Evolutionary conservation across 2,797 vertebrate species (phyloP).

Genomic region (Alca torda): DNA sequence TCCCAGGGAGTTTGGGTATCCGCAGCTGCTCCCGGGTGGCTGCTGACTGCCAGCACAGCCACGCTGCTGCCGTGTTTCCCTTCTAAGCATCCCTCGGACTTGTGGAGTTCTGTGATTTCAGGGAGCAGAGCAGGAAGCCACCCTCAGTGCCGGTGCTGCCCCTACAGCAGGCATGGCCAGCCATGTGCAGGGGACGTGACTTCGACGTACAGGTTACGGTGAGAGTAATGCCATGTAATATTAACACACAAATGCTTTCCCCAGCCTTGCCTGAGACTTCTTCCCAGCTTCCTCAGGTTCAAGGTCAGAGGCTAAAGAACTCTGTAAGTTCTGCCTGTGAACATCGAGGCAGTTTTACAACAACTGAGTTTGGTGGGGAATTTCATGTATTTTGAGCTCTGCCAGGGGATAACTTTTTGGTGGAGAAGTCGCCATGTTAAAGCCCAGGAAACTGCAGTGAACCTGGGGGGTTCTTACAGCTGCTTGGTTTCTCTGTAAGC

Average conservation of each 20-base stretch:
- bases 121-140: not conserved
- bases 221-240: not conserved
- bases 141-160: accelerated
- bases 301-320: not conserved
- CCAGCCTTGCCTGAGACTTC: not conserved
- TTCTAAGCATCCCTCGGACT: not conserved
- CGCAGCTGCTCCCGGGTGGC: not conserved
- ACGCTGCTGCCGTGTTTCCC: not conserved
- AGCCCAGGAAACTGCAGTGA: not conserved
- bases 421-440: not conserved
- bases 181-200: not conserved
- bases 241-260: not conserved
- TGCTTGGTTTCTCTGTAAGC: not conserved
- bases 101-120: not conserved
- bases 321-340: not conserved
- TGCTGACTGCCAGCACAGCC: not conserved
- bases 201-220: not conserved
- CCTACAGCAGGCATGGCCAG: not conserved
- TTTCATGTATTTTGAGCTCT: not conserved
- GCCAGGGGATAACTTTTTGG: not conserved
- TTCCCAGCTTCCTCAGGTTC: not conserved
- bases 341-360: not conserved
- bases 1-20: not conserved
- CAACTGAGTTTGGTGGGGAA: not conserved
- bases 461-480: not conserved